Evolutionary conservation across 2,113 vertebrate species (phyloP).

Genomic region (Ornithorhynchus anatinus): DNA sequence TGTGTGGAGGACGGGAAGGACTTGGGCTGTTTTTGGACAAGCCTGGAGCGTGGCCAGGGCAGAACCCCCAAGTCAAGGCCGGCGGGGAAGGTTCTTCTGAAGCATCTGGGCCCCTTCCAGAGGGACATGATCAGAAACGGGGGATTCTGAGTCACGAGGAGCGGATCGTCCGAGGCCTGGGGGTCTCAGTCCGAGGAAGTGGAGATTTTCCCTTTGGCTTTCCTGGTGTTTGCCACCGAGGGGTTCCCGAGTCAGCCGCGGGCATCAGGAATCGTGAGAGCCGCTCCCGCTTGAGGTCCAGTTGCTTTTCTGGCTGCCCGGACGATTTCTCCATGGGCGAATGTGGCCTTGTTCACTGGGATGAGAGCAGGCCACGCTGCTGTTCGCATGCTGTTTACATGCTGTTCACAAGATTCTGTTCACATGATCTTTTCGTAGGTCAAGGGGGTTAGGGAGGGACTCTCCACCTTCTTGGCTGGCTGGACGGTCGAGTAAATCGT

Average conservation of each 20-base stretch:
- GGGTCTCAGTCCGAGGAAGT: not conserved
- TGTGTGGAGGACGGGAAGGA: rapidly evolving
- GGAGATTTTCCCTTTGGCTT: too few relatives aligned
- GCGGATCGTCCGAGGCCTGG: not conserved
- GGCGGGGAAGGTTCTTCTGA: too few relatives aligned
- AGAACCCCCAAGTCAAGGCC: too few relatives aligned
- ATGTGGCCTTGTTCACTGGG: too few relatives aligned
- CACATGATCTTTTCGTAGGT: too few relatives aligned
- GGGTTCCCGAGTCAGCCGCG: not conserved
- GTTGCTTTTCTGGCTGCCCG: not conserved
- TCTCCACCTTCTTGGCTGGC: too few relatives aligned
- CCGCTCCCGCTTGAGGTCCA: not conserved
- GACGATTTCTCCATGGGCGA: not conserved
- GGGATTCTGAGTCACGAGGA: not conserved
- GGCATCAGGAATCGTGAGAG: not conserved
- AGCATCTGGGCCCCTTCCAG: not conserved
- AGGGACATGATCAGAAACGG: not conserved
- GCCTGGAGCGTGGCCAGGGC: not conserved
- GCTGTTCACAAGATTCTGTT: too few relatives aligned
- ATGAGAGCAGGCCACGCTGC: too few relatives aligned
- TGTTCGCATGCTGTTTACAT: too few relatives aligned
- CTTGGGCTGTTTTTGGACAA: not conserved
- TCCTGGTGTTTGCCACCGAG: not conserved
- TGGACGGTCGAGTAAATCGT: too few relatives aligned
- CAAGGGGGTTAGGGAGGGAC: too few relatives aligned